Evolutionary conservation across 2,797 vertebrate species (phyloP).

Genomic region (Salmo trutta): DNA sequence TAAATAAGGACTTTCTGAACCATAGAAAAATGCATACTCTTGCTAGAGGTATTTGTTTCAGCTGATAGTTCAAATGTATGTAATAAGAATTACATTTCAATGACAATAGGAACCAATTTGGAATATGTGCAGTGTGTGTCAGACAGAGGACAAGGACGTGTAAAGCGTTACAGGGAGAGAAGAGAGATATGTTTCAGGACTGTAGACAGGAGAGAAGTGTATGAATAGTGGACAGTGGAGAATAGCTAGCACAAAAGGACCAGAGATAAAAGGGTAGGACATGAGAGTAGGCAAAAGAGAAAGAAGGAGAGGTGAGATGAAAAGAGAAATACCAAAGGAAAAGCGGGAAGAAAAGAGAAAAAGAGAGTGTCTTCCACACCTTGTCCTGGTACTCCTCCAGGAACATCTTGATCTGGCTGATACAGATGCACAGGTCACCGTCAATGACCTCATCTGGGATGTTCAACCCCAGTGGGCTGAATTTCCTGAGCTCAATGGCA

Average conservation of each 20-base stretch:
- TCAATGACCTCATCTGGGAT: slow-evolving; percentile 93
- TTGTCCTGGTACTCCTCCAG: slow-evolving; percentile 85
- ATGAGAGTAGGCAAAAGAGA: background rate
- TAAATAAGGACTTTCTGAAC: background rate
- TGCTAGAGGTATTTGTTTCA: slow-evolving; percentile 2
- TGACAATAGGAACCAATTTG: background rate
- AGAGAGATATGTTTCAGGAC: background rate
- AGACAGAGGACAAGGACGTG: background rate
- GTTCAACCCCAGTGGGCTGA: slow-evolving; percentile 92
- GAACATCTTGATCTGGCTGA: slow-evolving; percentile 93
- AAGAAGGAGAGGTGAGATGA: background rate
- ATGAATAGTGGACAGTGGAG: background rate
- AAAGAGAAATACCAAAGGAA: background rate
- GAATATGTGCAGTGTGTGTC: background rate
- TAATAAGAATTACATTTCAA: slow-evolving; percentile 1
- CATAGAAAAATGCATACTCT: background rate
- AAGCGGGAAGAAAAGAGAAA: background rate
- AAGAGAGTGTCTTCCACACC: slow-evolving; percentile 60
- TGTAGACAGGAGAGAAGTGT: background rate
- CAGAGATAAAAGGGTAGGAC: background rate
- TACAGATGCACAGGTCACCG: slow-evolving; percentile 89
- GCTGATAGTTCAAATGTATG: background rate
- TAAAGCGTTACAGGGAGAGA: background rate
- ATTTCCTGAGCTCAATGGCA: slow-evolving; percentile 87
- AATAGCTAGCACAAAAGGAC: background rate